These are phyloP conservation scores for Cephus nigrinus DNA, from an alignment of 2,888 invertebrate genomes.

Conservation along the genomic window DNA sequence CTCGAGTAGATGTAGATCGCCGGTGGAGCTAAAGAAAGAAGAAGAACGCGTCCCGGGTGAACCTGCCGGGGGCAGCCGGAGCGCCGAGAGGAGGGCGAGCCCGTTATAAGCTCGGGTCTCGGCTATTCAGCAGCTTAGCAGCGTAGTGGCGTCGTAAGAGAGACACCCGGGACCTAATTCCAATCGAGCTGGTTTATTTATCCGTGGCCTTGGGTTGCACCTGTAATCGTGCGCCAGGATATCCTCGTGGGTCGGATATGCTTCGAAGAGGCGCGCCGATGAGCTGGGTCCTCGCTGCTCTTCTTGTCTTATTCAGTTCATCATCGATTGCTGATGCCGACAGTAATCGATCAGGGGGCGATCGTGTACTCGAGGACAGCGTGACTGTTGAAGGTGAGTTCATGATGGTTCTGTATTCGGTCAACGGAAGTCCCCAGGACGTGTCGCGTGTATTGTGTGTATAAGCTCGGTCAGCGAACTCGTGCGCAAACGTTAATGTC, in stretches of 20 bases:
- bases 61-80: slow-evolving; percentile 60
- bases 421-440: slow-evolving; percentile 39
- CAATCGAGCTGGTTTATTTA: not conserved
- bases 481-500: not conserved
- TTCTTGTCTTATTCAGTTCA: not conserved
- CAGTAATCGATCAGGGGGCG: not conserved
- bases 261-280: slow-evolving; percentile 6
- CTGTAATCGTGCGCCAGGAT: not conserved
- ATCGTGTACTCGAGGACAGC: slow-evolving; percentile 62
- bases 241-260: not conserved
- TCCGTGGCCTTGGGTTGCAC: not conserved
- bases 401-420: slow-evolving; percentile 32
- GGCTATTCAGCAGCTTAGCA: slow-evolving; percentile 70
- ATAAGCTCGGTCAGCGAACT: slow-evolving; percentile 41
- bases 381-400: slow-evolving; percentile 68
- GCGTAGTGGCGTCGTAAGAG: slow-evolving; percentile 64
- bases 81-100: slow-evolving; percentile 69
- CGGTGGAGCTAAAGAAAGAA: slow-evolving; percentile 13
- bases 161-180: slow-evolving; percentile 63
- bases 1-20: not conserved
- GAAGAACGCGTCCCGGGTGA: slow-evolving; percentile 5
- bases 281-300: not conserved
- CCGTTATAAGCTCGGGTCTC: slow-evolving; percentile 68
- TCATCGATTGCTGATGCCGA: not conserved
- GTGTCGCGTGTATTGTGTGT: slow-evolving; percentile 25